Conservation (phyloP, 2,797 vertebrate genomes). For the Crenuchus spilurus region DNA sequence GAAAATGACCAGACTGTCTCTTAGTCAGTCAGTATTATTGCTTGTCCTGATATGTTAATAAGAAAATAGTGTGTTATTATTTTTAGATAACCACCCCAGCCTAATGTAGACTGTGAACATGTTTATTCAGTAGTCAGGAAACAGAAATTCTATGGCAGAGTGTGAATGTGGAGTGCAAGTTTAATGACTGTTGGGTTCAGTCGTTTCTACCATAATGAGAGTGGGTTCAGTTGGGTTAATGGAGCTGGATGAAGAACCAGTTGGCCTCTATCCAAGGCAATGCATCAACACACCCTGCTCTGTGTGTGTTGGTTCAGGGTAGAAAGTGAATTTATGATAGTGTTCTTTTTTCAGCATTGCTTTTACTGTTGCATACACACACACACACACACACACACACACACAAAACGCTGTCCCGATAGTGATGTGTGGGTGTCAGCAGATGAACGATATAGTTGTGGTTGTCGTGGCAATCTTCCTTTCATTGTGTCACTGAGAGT, state of each 20-base stretch:
- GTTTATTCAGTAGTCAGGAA: not conserved
- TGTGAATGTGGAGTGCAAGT: not conserved
- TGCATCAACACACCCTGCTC: not conserved
- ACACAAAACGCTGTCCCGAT: too few relatives aligned
- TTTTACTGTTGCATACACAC: not conserved
- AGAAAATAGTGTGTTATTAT: too few relatives aligned
- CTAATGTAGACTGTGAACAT: not conserved
- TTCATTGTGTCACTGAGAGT: constrained; percentile 34
- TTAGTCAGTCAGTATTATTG: too few relatives aligned
- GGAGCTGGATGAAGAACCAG: not conserved
- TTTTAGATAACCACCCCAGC: too few relatives aligned
- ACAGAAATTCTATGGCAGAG: not conserved
- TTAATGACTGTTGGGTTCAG: constrained; percentile 1
- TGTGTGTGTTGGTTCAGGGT: not conserved
- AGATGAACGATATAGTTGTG: constrained; percentile 55
- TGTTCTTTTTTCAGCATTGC: not conserved
- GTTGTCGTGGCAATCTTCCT: constrained; percentile 55
- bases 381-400: not conserved
- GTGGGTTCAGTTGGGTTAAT: not conserved
- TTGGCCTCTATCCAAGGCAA: constrained; percentile 16
- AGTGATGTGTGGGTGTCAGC: constrained; percentile 34
- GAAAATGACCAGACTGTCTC: too few relatives aligned
- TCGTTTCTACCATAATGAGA: not conserved
- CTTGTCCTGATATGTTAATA: too few relatives aligned
- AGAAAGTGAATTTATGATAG: not conserved